Conservation (phyloP, 2,113 vertebrate species). For the Ammospiza caudacuta region DNA sequence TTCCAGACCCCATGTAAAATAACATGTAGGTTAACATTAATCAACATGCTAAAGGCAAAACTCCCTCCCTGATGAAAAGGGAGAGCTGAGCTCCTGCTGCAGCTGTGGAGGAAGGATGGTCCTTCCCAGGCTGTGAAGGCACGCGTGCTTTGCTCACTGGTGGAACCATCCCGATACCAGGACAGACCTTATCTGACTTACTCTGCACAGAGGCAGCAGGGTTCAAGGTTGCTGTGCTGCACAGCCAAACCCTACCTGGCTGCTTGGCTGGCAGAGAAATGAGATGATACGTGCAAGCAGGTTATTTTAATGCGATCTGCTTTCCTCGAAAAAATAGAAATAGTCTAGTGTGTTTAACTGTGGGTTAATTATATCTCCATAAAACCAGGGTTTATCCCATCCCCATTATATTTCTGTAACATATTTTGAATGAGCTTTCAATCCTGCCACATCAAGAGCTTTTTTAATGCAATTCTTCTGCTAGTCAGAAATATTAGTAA, state of each 20-base stretch:
- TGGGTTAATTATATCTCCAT: constrained; percentile 26
- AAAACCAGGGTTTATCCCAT: constrained; percentile 7
- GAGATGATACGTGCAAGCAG: background rate
- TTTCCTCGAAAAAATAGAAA: background rate
- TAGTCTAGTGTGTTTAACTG: background rate
- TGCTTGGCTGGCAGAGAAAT: background rate
- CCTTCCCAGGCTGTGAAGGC: background rate
- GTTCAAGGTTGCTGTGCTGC: background rate
- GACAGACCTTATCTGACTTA: background rate
- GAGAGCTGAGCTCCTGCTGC: background rate
- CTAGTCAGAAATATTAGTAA: constrained; percentile 78
- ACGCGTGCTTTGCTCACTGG: fast-evolving
- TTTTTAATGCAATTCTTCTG: constrained; percentile 71
- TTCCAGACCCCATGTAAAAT: background rate
- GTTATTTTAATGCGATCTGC: background rate
- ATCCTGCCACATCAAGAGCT: constrained; percentile 38
- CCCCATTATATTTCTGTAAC: constrained; percentile 18
- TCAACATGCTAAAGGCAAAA: background rate
- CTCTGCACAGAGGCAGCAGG: background rate
- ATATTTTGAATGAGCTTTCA: constrained; percentile 29
- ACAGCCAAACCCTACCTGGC: background rate
- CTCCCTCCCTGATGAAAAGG: background rate
- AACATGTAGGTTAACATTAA: background rate
- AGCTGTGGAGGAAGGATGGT: background rate
- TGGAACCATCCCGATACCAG: background rate